Conservation (phyloP, 2,888 invertebrate species). For the Agriopis marginaria region DNA sequence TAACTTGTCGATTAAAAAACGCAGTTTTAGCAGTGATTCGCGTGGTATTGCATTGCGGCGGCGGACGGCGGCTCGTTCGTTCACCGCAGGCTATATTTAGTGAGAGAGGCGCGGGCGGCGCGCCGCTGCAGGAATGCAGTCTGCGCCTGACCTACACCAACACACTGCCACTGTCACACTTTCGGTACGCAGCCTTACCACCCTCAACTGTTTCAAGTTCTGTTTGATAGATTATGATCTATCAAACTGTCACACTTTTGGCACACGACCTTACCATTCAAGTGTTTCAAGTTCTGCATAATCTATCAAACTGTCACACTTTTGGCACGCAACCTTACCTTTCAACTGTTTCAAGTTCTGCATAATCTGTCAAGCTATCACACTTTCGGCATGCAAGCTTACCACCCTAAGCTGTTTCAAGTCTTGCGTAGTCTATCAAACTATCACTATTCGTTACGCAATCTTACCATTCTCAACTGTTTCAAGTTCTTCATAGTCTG, state of each 20-base stretch:
- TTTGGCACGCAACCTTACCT: too few species aligned
- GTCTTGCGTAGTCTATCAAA: neutral
- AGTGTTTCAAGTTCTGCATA: too few species aligned
- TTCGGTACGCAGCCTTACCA: slow-evolving; percentile 69
- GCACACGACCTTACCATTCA: too few species aligned
- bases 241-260: too few species aligned
- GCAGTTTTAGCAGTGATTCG: slow-evolving; percentile 42
- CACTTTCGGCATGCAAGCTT: slow-evolving; percentile 55
- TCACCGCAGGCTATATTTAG: slow-evolving; percentile 84
- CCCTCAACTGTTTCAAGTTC: slow-evolving; percentile 37
- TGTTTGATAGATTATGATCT: too few species aligned
- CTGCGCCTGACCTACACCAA: slow-evolving; percentile 77
- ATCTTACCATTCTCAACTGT: slow-evolving; percentile 49
- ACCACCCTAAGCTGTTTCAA: slow-evolving; percentile 15
- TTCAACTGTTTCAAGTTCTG: neutral
- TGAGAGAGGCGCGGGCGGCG: slow-evolving; percentile 62
- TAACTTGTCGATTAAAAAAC: neutral
- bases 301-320: too few species aligned
- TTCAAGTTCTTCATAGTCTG: neutral
- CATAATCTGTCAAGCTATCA: neutral
- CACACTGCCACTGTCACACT: slow-evolving; percentile 68
- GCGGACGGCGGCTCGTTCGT: slow-evolving; percentile 64
- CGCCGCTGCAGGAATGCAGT: slow-evolving; percentile 74
- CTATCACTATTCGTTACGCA: slow-evolving; percentile 45
- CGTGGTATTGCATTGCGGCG: slow-evolving; percentile 39